phyloP scores from a whole-genome alignment of 2,113 vertebrate species.

The Glaucidium brasilianum region DNA sequence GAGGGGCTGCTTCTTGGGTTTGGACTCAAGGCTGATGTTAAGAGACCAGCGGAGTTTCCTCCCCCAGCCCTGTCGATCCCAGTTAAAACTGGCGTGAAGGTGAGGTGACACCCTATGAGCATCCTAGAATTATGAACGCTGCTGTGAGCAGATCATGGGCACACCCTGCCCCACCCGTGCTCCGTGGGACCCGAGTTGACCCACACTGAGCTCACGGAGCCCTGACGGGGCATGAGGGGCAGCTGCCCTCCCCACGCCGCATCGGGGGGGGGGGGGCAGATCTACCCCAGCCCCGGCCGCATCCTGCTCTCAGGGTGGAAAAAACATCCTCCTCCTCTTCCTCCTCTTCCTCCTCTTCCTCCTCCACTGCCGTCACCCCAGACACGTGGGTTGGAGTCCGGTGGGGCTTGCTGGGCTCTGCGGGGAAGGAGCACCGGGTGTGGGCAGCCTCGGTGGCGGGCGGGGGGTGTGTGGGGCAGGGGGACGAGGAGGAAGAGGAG shows the following conservation, averaged over 20 bases:
- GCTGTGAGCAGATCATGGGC: neutral
- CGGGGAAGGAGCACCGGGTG: neutral
- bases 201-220: fast-evolving
- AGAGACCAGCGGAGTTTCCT: fast-evolving
- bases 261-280: neutral
- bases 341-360: neutral
- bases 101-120: neutral
- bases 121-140: neutral
- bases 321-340: neutral
- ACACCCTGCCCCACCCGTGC: neutral
- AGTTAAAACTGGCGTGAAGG: fast-evolving
- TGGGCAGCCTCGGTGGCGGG: neutral
- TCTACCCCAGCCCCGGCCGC: too few relatives aligned
- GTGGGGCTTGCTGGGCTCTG: neutral
- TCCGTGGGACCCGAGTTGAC: neutral
- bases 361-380: neutral
- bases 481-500: neutral
- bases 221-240: neutral
- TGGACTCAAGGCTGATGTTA: neutral
- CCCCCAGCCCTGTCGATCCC: fast-evolving
- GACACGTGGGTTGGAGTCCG: fast-evolving
- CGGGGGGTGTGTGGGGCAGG: neutral
- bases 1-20: neutral
- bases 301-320: too few relatives aligned
- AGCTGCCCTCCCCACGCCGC: too few relatives aligned